Evolutionary conservation across 2,888 invertebrate genomes (phyloP).

Genomic region (Cephus runcator): DNA sequence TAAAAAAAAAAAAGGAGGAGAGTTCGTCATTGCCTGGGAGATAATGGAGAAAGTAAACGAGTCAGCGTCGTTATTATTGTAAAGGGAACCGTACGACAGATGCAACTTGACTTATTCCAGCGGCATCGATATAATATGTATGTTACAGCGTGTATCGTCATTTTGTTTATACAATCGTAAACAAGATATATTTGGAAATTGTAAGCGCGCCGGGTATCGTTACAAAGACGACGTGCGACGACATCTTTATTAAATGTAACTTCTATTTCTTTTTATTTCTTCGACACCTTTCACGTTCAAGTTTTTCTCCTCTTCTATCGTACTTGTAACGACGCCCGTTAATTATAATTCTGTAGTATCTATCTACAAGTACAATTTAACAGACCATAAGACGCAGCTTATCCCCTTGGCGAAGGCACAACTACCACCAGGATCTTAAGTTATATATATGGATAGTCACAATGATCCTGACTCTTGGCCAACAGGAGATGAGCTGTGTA

Average conservation of each 20-base stretch:
- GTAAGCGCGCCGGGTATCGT: background rate
- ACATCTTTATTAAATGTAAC: background rate
- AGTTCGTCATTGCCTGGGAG: background rate
- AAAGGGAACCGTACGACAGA: background rate
- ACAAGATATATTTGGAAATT: background rate
- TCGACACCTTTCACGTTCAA: background rate
- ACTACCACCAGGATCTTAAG: background rate
- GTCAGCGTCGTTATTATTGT: background rate
- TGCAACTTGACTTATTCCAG: background rate
- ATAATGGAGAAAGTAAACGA: background rate
- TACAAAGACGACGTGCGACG: background rate
- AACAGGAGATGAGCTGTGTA: background rate
- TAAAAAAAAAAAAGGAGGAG: slow-evolving; percentile 18
- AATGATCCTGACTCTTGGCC: background rate
- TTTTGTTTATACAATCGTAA: background rate
- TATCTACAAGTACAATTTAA: background rate
- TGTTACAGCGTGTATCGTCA: background rate
- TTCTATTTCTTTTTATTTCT: background rate
- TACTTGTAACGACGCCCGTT: background rate
- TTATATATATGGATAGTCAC: background rate
- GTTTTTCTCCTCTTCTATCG: background rate
- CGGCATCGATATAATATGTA: background rate
- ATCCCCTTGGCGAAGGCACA: background rate
- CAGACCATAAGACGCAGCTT: background rate
- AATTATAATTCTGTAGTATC: background rate